Percentiles rank a stretch among this genome's conserved stretches.
Conservation (phyloP, 2,797 vertebrate genomes). For the Otolemur crassicaudatus region DNA sequence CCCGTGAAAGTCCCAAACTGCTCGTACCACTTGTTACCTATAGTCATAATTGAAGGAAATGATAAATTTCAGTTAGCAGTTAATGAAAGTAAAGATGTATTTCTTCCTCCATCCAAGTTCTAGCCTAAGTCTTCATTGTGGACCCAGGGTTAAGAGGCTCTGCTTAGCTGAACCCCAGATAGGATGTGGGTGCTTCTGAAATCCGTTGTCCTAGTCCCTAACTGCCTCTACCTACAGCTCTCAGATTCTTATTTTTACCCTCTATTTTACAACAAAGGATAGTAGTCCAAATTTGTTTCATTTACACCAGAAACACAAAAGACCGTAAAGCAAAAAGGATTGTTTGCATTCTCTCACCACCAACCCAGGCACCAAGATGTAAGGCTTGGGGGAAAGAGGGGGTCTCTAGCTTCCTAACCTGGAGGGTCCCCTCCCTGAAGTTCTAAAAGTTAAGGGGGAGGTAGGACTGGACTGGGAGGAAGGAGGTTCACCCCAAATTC, state of each 20-base stretch:
- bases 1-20: not conserved
- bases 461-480: not conserved
- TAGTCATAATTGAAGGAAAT: not conserved
- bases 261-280: not conserved
- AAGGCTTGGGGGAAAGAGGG: not conserved
- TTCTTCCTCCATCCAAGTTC: not conserved
- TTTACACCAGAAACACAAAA: conserved; percentile 11
- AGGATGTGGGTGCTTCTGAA: not conserved
- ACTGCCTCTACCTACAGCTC: not conserved
- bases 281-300: not conserved
- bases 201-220: no score
- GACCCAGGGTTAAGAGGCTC: not conserved
- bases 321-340: not conserved
- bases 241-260: not conserved
- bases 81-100: not conserved
- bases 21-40: not conserved
- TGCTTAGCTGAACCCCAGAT: no score
- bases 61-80: not conserved
- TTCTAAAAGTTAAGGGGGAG: not conserved
- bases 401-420: not conserved
- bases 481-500: not conserved
- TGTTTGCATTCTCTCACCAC: not conserved
- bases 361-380: not conserved
- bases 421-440: not conserved
- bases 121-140: not conserved